These are phyloP conservation scores for Muntiacus muntjak DNA, from an alignment of 2,113 vertebrate species.

Conservation along the genomic window DNA sequence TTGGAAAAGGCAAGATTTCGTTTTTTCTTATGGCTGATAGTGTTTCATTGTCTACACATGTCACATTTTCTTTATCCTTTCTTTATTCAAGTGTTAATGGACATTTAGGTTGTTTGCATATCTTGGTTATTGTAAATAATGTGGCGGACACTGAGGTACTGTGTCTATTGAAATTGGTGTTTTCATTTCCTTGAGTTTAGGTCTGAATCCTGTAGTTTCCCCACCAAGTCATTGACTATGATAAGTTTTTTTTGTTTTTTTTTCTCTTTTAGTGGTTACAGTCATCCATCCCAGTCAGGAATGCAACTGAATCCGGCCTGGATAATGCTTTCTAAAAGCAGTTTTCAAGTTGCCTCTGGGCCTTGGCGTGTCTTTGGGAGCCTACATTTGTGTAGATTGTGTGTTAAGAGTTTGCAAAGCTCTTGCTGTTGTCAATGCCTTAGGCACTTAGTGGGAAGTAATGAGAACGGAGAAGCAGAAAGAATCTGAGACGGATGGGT, in stretches of 20 bases:
- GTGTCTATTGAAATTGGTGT: neutral
- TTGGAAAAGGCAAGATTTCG: neutral
- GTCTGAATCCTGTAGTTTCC: neutral
- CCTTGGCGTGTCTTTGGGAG: neutral
- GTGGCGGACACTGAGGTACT: neutral
- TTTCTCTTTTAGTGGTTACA: neutral
- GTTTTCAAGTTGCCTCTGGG: neutral
- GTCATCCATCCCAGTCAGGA: neutral
- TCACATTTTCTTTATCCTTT: neutral
- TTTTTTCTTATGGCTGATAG: neutral
- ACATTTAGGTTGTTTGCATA: neutral
- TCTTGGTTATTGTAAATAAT: neutral
- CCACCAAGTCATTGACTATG: neutral
- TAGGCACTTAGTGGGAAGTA: constrained; percentile 30
- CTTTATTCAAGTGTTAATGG: neutral
- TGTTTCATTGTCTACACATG: neutral
- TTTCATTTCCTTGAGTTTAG: neutral
- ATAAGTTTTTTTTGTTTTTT: neutral
- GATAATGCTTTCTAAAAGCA: neutral
- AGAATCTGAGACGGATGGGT: neutral
- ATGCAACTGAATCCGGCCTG: neutral
- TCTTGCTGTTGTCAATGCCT: constrained; percentile 9
- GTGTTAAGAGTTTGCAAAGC: constrained; percentile 16
- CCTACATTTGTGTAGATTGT: constrained; percentile 11
- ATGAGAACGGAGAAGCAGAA: neutral